Conservation (phyloP, 2,888 invertebrate species). For the Minunthozetes semirufus region DNA sequence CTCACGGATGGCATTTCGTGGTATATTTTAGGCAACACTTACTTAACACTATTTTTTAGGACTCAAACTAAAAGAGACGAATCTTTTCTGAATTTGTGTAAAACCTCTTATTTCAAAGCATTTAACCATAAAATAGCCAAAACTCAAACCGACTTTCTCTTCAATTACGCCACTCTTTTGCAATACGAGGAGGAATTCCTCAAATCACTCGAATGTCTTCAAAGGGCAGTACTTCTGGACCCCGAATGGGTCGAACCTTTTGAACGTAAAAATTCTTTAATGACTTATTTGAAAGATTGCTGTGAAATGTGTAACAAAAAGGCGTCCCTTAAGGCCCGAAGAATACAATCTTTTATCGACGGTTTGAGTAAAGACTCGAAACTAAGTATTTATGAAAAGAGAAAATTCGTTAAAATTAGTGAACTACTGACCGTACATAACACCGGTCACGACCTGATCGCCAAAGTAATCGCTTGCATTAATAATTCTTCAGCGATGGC, state of each 20-base stretch:
- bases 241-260: constrained; percentile 62
- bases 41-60: constrained; percentile 68
- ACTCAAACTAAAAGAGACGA: constrained; percentile 61
- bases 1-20: constrained; percentile 72
- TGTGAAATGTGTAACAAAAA: constrained; percentile 11
- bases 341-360: constrained; percentile 2
- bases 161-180: constrained; percentile 71
- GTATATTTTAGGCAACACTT: constrained; percentile 74
- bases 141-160: constrained; percentile 70
- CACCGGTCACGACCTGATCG: background rate
- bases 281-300: constrained; percentile 9
- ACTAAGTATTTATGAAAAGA: background rate
- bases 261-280: background rate
- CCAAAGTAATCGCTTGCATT: constrained; percentile 14
- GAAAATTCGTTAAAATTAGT: background rate
- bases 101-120: constrained; percentile 74
- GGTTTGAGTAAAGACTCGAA: background rate
- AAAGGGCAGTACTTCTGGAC: constrained; percentile 61
- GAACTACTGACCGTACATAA: background rate
- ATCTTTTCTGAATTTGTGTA: constrained; percentile 61
- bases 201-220: constrained; percentile 63
- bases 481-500: background rate
- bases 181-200: constrained; percentile 71
- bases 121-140: constrained; percentile 58
- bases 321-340: background rate